phyloP scores from a whole-genome alignment of 2,797 vertebrate species.

The Sphaeramia orbicularis region DNA sequence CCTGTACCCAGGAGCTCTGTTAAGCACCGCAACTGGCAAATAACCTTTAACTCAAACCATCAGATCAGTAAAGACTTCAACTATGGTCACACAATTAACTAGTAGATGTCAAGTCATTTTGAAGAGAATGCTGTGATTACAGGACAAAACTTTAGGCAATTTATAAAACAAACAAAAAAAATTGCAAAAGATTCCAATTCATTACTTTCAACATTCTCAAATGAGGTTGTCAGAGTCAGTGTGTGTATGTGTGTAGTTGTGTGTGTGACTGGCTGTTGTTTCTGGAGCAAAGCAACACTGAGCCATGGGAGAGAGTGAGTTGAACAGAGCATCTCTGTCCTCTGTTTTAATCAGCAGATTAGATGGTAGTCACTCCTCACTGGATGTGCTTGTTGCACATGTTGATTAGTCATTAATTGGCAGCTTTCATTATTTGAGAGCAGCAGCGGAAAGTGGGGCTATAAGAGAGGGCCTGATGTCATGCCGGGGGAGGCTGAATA shows the following conservation, averaged over 20 bases:
- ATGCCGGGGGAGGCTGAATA: conserved; percentile 81
- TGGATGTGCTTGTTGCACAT: conserved; percentile 82
- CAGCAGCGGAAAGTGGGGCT: conserved; percentile 81
- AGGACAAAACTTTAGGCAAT: background rate
- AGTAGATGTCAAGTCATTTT: no score
- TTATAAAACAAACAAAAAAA: conserved; percentile 8
- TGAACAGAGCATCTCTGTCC: conserved; percentile 80
- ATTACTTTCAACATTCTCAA: conserved; percentile 24
- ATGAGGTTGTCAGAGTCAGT: conserved; percentile 16
- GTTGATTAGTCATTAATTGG: conserved; percentile 85
- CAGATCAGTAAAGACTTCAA: background rate
- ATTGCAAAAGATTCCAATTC: conserved; percentile 25
- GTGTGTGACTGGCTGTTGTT: conserved; percentile 29
- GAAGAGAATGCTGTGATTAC: background rate
- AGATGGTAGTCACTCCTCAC: conserved; percentile 80
- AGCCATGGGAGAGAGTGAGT: conserved; percentile 37
- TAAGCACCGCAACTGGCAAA: background rate
- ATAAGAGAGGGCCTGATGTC: conserved; percentile 82
- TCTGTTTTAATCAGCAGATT: conserved; percentile 80
- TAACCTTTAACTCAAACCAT: conserved; percentile 2
- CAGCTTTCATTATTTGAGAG: conserved; percentile 83
- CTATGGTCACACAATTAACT: background rate
- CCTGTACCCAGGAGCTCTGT: background rate
- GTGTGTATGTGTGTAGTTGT: conserved; percentile 16
- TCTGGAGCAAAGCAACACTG: conserved; percentile 50